Percentiles rank a stretch among this genome's conserved stretches.
phyloP scores from a whole-genome alignment of 2,888 invertebrate genomes.

The Dinocampus coccinellae region DNA sequence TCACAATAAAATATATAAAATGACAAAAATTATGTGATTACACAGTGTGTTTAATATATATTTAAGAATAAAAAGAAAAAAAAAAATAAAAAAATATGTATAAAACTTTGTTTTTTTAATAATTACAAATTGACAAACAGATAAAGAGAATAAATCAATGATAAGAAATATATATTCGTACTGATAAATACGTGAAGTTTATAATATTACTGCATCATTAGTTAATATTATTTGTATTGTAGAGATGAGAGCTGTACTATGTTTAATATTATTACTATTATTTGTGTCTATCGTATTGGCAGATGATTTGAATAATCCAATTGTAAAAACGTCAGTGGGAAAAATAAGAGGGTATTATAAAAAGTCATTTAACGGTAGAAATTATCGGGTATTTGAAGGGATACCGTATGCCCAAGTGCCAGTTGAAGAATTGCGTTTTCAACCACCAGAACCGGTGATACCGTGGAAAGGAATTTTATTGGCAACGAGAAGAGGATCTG shows the following conservation, averaged over 20 bases:
- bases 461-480: conserved; percentile 44
- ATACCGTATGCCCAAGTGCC: conserved; percentile 46
- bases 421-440: conserved; percentile 43
- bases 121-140: too few species aligned
- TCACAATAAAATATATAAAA: too few species aligned
- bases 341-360: conserved; percentile 38
- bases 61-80: too few species aligned
- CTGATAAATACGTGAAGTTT: not conserved
- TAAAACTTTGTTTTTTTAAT: too few species aligned
- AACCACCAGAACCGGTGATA: conserved; percentile 45
- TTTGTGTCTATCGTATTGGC: not conserved
- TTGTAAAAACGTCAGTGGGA: conserved; percentile 40
- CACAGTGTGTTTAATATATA: too few species aligned
- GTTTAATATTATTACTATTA: not conserved
- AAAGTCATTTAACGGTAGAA: conserved; percentile 39
- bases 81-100: too few species aligned
- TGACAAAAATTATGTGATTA: too few species aligned
- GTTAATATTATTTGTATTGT: not conserved
- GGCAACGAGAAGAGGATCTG: conserved; percentile 39
- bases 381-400: conserved; percentile 43
- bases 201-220: not conserved
- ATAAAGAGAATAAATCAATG: not conserved
- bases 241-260: not conserved
- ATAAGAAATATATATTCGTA: conserved; percentile 1
- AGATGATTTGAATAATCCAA: conserved; percentile 34